phyloP scores from a whole-genome alignment of 2,113 vertebrate genomes.

The Campylorhamphus procurvoides region DNA sequence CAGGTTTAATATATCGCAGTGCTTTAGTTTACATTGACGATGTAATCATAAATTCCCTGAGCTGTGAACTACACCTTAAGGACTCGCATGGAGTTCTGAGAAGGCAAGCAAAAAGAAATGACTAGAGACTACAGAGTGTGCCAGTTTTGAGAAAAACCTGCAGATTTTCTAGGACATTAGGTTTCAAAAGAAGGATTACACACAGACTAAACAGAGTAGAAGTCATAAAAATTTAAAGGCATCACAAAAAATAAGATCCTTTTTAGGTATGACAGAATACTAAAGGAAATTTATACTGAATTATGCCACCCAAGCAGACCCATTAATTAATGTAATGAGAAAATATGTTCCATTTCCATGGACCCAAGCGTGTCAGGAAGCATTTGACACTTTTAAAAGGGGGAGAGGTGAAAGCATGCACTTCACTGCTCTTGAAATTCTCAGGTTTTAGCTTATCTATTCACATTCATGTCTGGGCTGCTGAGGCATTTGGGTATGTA shows the following conservation, averaged over 20 bases:
- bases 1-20: constrained; percentile 73
- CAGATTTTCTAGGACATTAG: constrained; percentile 80
- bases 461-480: constrained; percentile 21
- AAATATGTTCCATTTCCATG: constrained; percentile 80
- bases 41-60: constrained; percentile 77
- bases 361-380: constrained; percentile 72
- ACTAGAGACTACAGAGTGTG: constrained; percentile 66
- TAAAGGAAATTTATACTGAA: constrained; percentile 80
- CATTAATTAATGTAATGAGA: constrained; percentile 83
- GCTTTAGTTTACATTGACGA: constrained; percentile 67
- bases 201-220: constrained; percentile 83
- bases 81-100: constrained; percentile 69
- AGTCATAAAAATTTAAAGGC: constrained; percentile 84
- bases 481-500: not conserved
- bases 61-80: constrained; percentile 76
- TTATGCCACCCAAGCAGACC: constrained; percentile 80
- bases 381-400: constrained; percentile 73
- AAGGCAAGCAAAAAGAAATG: constrained; percentile 67
- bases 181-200: constrained; percentile 82
- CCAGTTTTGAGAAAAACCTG: constrained; percentile 78
- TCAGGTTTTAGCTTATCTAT: constrained; percentile 58
- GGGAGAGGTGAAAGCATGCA: constrained; percentile 2
- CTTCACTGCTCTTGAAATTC: constrained; percentile 40
- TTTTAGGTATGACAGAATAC: constrained; percentile 82
- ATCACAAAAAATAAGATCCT: constrained; percentile 81